Evolutionary conservation across 2,888 invertebrate genomes (phyloP), one percentile per base, ranked within the genome.

Genomic region (Cheilosia pagana): DNA sequence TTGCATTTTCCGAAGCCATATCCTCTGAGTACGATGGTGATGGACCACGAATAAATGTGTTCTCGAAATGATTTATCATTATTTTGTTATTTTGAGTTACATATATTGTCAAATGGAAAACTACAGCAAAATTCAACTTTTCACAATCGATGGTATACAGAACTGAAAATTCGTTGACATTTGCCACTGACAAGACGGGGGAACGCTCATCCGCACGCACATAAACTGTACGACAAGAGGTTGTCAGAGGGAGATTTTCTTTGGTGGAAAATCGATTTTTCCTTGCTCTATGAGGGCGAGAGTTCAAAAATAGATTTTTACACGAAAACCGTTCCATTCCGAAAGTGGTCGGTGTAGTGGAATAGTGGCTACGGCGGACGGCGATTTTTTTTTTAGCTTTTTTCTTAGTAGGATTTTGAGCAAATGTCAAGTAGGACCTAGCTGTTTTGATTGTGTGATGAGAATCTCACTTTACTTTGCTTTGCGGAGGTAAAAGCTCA

Each of bases 1-100:
- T 87, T 1, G 89, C 91, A 55, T 90, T 89, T 67, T 91, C 91
- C 0, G 91, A 91, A 41, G 89, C 88, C 1, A 87, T 88, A 74
- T 91, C 92, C 19, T 92, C 91, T 2, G 91, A 92, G 50, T 90
- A 91, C 0, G 91, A 90, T 5, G 92, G 92, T 1, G 92, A 92
- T 10, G 91, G 89, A 2, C 90, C 91, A 10, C 91, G 89, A 21
- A 91, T 87, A 70, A 92, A 92, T 16, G 90, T 91, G 63, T 91
- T 92, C 87, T 91, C 92, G 53, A 89, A 90, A 43, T 88, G 88
- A 53, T 90, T 88, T 89, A 92, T 91, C 85, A 85, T 85, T 53
- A 41, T 53, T 31, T 53, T 23, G 5, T 35, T 23, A 35, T 19
- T 57, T 53, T 7, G n/a, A 43, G 1, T 43, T 23, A 21, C 14